phyloP scores from a whole-genome alignment of 2,888 invertebrate species.

The Drosophila bunnanda region DNA sequence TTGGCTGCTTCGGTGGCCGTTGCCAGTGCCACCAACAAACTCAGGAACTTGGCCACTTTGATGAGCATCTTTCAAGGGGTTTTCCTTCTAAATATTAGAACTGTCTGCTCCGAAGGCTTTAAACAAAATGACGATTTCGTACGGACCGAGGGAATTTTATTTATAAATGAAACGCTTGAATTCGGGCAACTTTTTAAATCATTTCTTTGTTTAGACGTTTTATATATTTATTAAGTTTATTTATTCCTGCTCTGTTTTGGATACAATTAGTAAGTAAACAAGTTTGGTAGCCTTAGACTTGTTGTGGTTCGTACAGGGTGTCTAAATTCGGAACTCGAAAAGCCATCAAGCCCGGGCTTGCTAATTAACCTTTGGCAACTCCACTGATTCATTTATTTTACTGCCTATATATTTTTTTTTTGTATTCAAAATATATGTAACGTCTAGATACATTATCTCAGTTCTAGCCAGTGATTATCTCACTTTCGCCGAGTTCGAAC shows the following conservation, averaged over 20 bases:
- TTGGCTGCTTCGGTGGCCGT: constrained; percentile 24
- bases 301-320: constrained; percentile 62
- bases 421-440: neutral
- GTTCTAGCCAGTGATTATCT: constrained; percentile 26
- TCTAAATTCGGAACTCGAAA: neutral
- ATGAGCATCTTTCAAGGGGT: constrained; percentile 36
- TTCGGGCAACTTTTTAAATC: constrained; percentile 36
- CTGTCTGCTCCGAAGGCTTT: constrained; percentile 38
- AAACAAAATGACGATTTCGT: constrained; percentile 42
- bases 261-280: constrained; percentile 55
- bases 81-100: neutral
- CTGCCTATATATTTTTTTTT: neutral
- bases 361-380: constrained; percentile 35
- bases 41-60: constrained; percentile 18
- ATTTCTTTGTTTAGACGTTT: constrained; percentile 43
- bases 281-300: constrained; percentile 59
- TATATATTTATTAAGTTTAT: constrained; percentile 38
- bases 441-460: neutral
- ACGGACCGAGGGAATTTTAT: constrained; percentile 53
- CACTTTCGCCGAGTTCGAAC: constrained; percentile 39
- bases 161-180: constrained; percentile 38
- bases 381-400: neutral
- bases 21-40: constrained; percentile 20
- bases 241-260: constrained; percentile 32
- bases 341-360: constrained; percentile 21